Conservation (phyloP, 2,888 invertebrate genomes). For the Gandaritis pyraliata region DNA sequence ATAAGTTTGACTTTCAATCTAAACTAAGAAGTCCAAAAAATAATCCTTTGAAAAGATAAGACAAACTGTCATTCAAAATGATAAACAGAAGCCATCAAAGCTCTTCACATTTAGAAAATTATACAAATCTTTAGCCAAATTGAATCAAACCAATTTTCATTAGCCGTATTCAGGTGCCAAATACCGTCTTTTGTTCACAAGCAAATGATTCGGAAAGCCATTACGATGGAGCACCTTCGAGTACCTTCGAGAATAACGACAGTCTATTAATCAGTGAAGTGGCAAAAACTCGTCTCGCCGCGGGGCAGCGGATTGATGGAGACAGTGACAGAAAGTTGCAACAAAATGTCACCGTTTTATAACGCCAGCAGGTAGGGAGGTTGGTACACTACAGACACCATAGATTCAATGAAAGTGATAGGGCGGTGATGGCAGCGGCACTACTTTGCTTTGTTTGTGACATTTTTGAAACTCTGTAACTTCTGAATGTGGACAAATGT, state of each 20-base stretch:
- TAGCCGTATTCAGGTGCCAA: constrained; percentile 31
- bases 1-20: too few relatives aligned
- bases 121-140: constrained; percentile 24
- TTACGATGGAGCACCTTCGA: constrained; percentile 30
- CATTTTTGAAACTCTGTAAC: too few relatives aligned
- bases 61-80: too few relatives aligned
- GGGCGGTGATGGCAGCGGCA: too few relatives aligned
- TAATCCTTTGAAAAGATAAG: too few relatives aligned
- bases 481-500: too few relatives aligned
- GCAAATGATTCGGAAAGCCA: constrained; percentile 38
- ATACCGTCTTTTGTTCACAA: constrained; percentile 30
- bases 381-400: too few relatives aligned
- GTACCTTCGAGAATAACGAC: constrained; percentile 23
- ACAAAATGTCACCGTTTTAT: not conserved
- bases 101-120: constrained; percentile 2
- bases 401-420: too few relatives aligned
- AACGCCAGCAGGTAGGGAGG: too few relatives aligned
- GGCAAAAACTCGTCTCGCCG: constrained; percentile 24
- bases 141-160: constrained; percentile 29
- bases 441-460: too few relatives aligned
- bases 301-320: constrained; percentile 16
- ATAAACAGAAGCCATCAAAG: not conserved
- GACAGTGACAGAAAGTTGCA: constrained; percentile 6
- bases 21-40: too few relatives aligned
- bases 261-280: constrained; percentile 32